These are phyloP conservation scores for Nasonia longicornis DNA, from an alignment of 1,140 invertebrate genomes.

Conservation along the genomic window DNA sequence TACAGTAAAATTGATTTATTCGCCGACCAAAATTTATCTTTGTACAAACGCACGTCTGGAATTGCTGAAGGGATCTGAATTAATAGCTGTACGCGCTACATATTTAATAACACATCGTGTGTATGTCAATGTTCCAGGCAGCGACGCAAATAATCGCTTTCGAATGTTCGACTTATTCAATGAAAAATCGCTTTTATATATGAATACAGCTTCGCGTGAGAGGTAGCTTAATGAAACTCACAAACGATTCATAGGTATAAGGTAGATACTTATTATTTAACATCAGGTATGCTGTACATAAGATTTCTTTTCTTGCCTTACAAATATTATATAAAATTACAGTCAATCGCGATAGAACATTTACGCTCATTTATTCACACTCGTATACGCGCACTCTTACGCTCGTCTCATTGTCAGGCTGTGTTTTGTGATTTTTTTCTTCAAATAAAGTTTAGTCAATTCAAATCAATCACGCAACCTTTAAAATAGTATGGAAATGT, in stretches of 20 bases:
- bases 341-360: slow-evolving; percentile 65
- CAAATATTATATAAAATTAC: slow-evolving; percentile 71
- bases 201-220: not conserved
- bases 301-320: slow-evolving; percentile 65
- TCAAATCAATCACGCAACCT: not conserved
- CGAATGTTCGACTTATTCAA: not conserved
- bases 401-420: slow-evolving; percentile 25
- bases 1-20: not conserved
- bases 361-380: slow-evolving; percentile 47
- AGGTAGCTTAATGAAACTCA: slow-evolving; percentile 20
- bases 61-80: not conserved
- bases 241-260: slow-evolving; percentile 54
- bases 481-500: slow-evolving; percentile 11
- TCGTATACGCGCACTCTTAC: slow-evolving; percentile 35
- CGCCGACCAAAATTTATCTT: not conserved
- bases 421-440: slow-evolving; percentile 14
- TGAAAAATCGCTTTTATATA: not conserved
- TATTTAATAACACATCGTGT: not conserved
- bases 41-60: slow-evolving; percentile 3
- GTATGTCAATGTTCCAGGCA: not conserved
- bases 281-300: slow-evolving; percentile 69
- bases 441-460: slow-evolving; percentile 21
- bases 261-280: slow-evolving; percentile 67
- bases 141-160: not conserved
- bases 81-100: not conserved